phyloP scores from a whole-genome alignment of 2,797 vertebrate genomes.

The Sebastes reedi region DNA sequence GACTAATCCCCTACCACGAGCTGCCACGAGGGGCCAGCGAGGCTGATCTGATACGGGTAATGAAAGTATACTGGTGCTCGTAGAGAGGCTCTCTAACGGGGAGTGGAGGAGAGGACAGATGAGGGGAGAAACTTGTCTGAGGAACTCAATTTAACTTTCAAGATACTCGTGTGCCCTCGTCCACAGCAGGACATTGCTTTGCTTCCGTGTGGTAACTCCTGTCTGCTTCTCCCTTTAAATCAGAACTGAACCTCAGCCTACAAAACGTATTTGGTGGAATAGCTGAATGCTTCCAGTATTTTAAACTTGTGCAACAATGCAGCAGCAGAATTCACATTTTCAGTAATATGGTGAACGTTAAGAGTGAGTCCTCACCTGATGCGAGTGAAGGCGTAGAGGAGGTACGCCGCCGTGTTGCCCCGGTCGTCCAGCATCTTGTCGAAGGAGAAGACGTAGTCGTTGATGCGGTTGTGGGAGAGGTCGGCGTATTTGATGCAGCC shows the following conservation, averaged over 20 bases:
- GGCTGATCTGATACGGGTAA: constrained; percentile 50
- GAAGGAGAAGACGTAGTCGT: constrained; percentile 97
- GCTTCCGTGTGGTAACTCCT: too few species aligned
- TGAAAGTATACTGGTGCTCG: constrained; percentile 5
- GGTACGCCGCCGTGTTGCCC: constrained; percentile 96
- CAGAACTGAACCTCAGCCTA: neutral
- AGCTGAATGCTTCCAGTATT: neutral
- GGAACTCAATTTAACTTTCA: constrained; percentile 32
- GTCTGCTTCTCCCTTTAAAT: neutral
- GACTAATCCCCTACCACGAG: constrained; percentile 29
- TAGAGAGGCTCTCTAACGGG: neutral
- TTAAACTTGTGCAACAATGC: neutral
- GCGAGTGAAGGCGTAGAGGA: constrained; percentile 95
- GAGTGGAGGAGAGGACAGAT: neutral
- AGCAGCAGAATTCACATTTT: neutral
- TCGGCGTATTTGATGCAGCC: constrained; percentile 98
- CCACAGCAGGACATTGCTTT: too few species aligned
- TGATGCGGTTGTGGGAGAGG: constrained; percentile 95
- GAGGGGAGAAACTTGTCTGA: neutral
- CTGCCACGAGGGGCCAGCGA: neutral
- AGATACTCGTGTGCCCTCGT: neutral
- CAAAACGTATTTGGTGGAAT: neutral
- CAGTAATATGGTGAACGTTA: neutral
- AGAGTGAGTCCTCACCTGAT: constrained; percentile 88
- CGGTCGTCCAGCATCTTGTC: constrained; percentile 99